phyloP scores from a whole-genome alignment of 2,888 invertebrate species.

The Phanerotoma sp. region DNA sequence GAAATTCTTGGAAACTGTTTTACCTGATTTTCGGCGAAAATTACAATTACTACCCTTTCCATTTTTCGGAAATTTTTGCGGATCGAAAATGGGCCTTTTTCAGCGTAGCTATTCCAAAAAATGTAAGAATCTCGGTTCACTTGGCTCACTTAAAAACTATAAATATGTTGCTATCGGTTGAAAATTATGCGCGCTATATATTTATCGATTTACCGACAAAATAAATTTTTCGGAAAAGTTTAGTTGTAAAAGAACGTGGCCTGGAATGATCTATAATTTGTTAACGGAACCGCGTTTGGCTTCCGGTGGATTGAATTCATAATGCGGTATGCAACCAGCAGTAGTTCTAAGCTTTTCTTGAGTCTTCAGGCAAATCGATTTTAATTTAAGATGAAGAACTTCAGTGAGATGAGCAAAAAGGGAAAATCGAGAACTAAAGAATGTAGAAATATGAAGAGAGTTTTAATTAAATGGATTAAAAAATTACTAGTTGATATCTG shows the following conservation, averaged over 20 bases:
- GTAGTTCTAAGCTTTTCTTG: background rate
- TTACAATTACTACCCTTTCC: no score
- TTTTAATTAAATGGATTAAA: conserved; percentile 4
- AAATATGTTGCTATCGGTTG: background rate
- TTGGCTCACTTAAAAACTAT: no score
- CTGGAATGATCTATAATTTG: conserved; percentile 16
- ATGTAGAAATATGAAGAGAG: background rate
- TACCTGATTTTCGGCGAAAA: no score
- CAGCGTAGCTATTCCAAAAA: no score
- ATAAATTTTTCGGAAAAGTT: conserved; percentile 5
- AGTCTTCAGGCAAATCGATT: conserved; percentile 12
- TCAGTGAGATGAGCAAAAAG: background rate
- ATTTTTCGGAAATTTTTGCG: no score
- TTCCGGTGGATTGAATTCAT: conserved; percentile 20
- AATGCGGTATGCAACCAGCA: conserved; percentile 13
- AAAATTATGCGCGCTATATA: background rate
- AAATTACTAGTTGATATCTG: background rate
- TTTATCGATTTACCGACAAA: background rate
- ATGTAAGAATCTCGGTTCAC: no score
- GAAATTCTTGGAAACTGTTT: no score
- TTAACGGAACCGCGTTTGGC: background rate
- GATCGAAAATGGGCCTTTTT: no score
- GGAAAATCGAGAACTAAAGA: background rate
- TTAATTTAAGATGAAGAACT: conserved; percentile 23
- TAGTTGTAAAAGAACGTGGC: background rate